These are phyloP conservation scores for Lampris incognitus DNA, from an alignment of 2,113 vertebrate species.

Conservation along the genomic window DNA sequence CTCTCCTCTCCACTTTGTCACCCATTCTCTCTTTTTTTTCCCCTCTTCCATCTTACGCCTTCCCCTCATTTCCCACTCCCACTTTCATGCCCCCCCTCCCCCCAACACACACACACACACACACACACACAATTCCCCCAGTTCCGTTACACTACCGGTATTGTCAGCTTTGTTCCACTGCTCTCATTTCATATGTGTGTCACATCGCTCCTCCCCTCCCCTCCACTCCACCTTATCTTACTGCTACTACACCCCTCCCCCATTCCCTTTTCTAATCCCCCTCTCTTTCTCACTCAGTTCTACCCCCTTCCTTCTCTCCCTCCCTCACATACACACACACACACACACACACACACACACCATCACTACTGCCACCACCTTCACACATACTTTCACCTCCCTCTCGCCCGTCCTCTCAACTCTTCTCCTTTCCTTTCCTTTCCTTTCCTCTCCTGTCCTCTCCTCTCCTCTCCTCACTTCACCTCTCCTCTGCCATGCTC, in stretches of 20 bases:
- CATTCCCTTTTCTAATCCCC: background rate
- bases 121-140: conserved; percentile 2
- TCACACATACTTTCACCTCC: background rate
- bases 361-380: too few species aligned
- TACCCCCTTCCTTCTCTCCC: background rate
- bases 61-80: background rate
- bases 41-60: background rate
- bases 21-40: background rate
- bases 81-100: background rate
- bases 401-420: background rate
- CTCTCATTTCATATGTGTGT: conserved; percentile 20
- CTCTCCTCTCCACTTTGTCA: conserved; percentile 1
- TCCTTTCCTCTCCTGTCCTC: background rate
- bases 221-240: background rate
- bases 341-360: too few species aligned
- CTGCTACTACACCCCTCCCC: background rate
- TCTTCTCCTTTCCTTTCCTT: too few species aligned
- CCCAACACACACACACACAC: conserved; percentile 5
- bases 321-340: background rate
- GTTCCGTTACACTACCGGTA: conserved; percentile 11
- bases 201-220: conserved; percentile 1
- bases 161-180: conserved; percentile 14
- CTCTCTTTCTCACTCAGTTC: background rate
- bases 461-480: background rate
- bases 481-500: background rate